Percentiles rank a stretch among this genome's conserved stretches.
Conservation (phyloP, 2,797 vertebrate genomes). For the Oophaga sylvatica region DNA sequence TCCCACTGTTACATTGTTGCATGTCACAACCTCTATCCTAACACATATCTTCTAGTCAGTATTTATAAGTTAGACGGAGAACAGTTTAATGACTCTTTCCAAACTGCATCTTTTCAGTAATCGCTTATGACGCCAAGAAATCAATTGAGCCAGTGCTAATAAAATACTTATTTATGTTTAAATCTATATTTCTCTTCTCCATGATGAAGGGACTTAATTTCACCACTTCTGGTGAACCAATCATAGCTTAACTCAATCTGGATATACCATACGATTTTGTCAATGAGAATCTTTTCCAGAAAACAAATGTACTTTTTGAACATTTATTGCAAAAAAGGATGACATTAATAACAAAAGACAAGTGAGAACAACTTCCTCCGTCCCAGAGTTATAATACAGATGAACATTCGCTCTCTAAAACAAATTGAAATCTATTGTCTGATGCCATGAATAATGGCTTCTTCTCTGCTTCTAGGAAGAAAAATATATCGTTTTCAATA, state of each 20-base stretch:
- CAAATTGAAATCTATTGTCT: constrained; percentile 59
- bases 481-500: constrained; percentile 57
- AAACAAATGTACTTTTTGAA: constrained; percentile 66
- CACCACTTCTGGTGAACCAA: constrained; percentile 62
- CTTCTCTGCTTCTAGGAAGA: constrained; percentile 59
- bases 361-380: constrained; percentile 68
- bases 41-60: neutral
- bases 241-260: constrained; percentile 62
- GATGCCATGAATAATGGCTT: constrained; percentile 56
- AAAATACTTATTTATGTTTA: constrained; percentile 72
- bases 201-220: constrained; percentile 62
- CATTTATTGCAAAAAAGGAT: constrained; percentile 68
- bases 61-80: constrained; percentile 38
- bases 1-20: constrained; percentile 9
- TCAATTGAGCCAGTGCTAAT: constrained; percentile 68
- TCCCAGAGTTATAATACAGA: constrained; percentile 52
- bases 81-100: constrained; percentile 58
- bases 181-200: constrained; percentile 66
- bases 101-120: constrained; percentile 70
- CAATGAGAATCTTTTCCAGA: constrained; percentile 67
- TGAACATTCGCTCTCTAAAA: constrained; percentile 56
- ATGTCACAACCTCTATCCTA: constrained; percentile 29
- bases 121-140: constrained; percentile 65
- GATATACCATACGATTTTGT: constrained; percentile 63
- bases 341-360: constrained; percentile 66